Conservation (phyloP, 2,113 vertebrate genomes). For the Centropus unirufus region DNA sequence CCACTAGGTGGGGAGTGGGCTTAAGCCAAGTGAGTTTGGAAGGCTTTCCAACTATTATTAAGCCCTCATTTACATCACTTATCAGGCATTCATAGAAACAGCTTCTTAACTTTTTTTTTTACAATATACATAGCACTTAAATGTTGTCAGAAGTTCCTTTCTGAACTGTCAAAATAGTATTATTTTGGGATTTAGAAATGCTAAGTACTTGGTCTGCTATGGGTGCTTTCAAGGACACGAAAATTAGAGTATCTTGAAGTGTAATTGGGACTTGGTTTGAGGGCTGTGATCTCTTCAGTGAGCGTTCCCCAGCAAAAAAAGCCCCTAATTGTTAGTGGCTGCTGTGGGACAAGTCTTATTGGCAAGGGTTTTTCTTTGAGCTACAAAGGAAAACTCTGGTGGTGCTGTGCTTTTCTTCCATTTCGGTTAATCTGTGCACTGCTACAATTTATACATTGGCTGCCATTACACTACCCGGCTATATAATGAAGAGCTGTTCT, state of each 20-base stretch:
- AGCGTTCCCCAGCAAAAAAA: not conserved
- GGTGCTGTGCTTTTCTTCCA: not conserved
- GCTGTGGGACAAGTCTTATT: not conserved
- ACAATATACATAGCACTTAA: not conserved
- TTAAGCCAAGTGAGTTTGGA: not conserved
- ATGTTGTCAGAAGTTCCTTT: not conserved
- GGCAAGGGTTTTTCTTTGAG: not conserved
- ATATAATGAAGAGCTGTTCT: not conserved
- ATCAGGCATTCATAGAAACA: not conserved
- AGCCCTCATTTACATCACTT: not conserved
- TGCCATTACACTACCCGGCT: not conserved
- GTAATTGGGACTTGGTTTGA: not conserved
- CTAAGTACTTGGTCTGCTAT: not conserved
- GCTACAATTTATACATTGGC: not conserved
- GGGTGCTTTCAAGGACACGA: not conserved
- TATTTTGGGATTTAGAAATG: not conserved
- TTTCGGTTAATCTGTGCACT: not conserved
- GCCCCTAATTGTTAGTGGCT: not conserved
- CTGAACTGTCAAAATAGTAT: not conserved
- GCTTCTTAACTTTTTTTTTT: not conserved
- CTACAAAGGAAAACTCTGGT: not conserved
- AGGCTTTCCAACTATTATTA: not conserved
- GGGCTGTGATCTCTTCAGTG: not conserved
- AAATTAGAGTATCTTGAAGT: not conserved
- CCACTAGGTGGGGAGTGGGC: not conserved